Base-by-base conservation (phyloP, 2,797 vertebrate genomes). In the Glyptemys insculpta region DNA sequence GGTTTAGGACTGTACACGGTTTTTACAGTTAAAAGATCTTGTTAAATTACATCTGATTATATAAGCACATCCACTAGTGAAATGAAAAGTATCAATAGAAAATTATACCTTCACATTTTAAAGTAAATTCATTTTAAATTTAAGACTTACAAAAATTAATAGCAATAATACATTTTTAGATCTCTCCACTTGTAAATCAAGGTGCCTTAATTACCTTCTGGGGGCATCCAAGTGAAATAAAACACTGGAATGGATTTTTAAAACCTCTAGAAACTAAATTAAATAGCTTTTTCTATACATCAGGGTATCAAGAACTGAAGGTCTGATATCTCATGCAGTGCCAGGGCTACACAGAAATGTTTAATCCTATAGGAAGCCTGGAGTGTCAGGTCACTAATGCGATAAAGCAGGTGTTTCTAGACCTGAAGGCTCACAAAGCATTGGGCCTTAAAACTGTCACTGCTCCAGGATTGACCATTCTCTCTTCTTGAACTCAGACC, bases 341-440 rank as follows among this genome's bases (percentile, higher is more conserved):
- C 85, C 82, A 92, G 78, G 79, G 59, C 88, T 89, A 87, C 53
- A 96, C 65, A 91, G 57, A 93, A 91, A 87, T 57, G 27, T 87
- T 95, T 97, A 95, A 97, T 97, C 96, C 96, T 97, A 59, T 94
- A 93, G 29, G 91, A 92, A 93, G 85, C 79, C 87, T 93, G 91
- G 92, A 97, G 95, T 95, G 81, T 85, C 88, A 96, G 87, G 92
- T 87, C 82, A 85, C 84, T 97, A 97, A 97, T 95, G 93, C 91
- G 96, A 97, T 98, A 97, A 97, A 95, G 91, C 91, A 97, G 88
- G 95, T 97, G 95, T 88, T 93, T 89, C 91, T 86, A 95, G 81
- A 94, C 92, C 91, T 96, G 91, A 87, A 92, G 97, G 94, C 91
- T 97, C 96, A 97, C 95, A 94, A 94, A 93, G 92, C 88, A 97